Base-by-base conservation (phyloP, 2,888 invertebrate genomes). In the Pinctada fucata region DNA sequence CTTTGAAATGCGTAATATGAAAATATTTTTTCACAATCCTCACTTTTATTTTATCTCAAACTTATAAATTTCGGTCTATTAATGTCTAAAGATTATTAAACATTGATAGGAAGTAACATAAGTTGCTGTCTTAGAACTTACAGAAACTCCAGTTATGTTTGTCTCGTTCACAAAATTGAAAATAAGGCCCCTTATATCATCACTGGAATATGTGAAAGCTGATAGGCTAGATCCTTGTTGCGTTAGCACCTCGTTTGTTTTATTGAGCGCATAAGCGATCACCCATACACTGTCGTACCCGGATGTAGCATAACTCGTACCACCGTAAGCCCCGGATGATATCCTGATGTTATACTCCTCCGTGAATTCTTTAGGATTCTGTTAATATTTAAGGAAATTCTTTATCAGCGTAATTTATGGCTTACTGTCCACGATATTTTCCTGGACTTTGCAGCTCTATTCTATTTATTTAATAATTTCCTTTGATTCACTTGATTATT, bases 271-370 rank as follows among this genome's bases (percentile, higher is more conserved):
- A 66, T 72, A 48, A n/a, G 79, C 79, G 10, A 79, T 49, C 8
- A 75, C 71, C 72, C 72, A 79, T 13, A 75, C 75, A 16, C 75
- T 71, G 50, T 79, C 79, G 16, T 79, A 79, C 16, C 75, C 75
- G 66, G 70, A 79, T 8, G 79, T 48, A 1, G 72, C 79, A 48
- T 75, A 75, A 31, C 70, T 70, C 3, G 51, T 71, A 8, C 67
- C 75, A 31, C 58, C 75, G 50, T 75, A 79, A 8, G 71, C 48
- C 2, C 45, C 67, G 5, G 6, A n/a, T 4, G 65, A 10, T 3
- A 67, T 75, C 5, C 65, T 31, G 4, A 49, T 52, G 3, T 5
- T 49, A 50, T 72, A 72, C 49, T 72, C 72, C 5, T 65, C 72
- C 2, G 31, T 45, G 63, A 79, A 79, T 45, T 75, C 51, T 67